Evolutionary conservation across 2,113 vertebrate genomes (phyloP).

Genomic region (Phainopepla nitens): DNA sequence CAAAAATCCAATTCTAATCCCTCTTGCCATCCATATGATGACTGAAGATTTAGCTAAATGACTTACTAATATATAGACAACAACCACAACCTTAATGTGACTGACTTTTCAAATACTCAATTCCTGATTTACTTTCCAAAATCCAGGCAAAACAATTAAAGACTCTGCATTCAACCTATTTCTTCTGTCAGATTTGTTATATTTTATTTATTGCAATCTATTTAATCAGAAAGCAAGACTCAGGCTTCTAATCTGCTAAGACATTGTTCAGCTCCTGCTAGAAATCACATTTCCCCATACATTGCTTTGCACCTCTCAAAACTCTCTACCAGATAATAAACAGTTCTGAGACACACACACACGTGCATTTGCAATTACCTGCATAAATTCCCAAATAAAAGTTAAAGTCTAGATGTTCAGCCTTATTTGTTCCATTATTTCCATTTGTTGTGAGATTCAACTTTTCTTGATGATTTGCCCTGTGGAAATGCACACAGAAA

Average conservation of each 20-base stretch:
- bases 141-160: conserved; percentile 58
- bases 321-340: neutral
- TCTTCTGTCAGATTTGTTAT: neutral
- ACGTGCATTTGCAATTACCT: conserved; percentile 72
- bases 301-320: neutral
- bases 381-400: conserved; percentile 89
- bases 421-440: conserved; percentile 34
- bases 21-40: conserved; percentile 52
- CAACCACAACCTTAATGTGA: conserved; percentile 44
- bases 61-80: conserved; percentile 68
- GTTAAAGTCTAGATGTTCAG: conserved; percentile 75
- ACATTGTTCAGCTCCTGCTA: conserved; percentile 17
- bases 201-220: conserved; percentile 55
- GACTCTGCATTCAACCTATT: conserved; percentile 33
- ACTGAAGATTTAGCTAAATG: conserved; percentile 54
- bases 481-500: conserved; percentile 51
- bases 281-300: neutral
- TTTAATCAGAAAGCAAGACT: conserved; percentile 31
- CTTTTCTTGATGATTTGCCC: conserved; percentile 67
- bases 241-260: conserved; percentile 28
- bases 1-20: conserved; percentile 67
- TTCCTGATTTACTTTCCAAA: conserved; percentile 63
- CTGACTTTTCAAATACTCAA: conserved; percentile 52
- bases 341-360: neutral
- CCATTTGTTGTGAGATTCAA: conserved; percentile 62